These are phyloP conservation scores for Rhingia rostrata DNA, from an alignment of 2,888 invertebrate species.

Conservation along the genomic window DNA sequence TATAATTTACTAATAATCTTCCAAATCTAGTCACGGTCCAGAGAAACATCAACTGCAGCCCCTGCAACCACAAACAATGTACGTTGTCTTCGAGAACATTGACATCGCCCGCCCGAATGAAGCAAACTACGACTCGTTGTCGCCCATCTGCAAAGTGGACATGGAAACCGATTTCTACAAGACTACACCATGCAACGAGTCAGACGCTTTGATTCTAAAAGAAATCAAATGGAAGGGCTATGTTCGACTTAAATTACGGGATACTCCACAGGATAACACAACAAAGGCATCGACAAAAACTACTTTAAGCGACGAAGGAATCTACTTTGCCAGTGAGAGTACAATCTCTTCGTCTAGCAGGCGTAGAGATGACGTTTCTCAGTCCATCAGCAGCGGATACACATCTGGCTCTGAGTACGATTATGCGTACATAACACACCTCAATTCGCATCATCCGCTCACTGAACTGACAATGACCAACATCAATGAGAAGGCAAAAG, in stretches of 20 bases:
- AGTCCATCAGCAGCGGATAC: conserved; percentile 49
- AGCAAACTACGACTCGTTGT: conserved; percentile 83
- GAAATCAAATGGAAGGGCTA: conserved; percentile 81
- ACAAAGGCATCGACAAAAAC: conserved; percentile 18
- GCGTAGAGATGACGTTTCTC: conserved; percentile 24
- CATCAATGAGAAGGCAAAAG: conserved; percentile 37
- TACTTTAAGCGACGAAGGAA: conserved; percentile 28
- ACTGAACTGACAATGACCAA: conserved; percentile 77
- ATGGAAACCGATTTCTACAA: conserved; percentile 83
- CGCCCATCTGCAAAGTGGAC: conserved; percentile 86
- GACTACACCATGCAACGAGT: conserved; percentile 78
- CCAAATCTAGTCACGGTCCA: conserved; percentile 80
- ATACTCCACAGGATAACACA: conserved; percentile 57
- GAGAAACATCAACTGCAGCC: conserved; percentile 83
- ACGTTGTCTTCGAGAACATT: conserved; percentile 89
- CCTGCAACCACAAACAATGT: conserved; percentile 86
- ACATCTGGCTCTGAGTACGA: conserved; percentile 79
- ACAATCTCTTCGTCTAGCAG: conserved; percentile 53
- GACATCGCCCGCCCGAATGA: conserved; percentile 88
- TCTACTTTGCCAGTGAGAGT: conserved; percentile 55
- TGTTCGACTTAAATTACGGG: conserved; percentile 80
- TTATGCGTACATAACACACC: conserved; percentile 86
- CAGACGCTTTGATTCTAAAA: conserved; percentile 78
- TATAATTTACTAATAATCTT: not conserved
- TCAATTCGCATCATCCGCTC: conserved; percentile 85